Conservation (phyloP, 1,140 invertebrate species). For the Copidosoma floridanum region DNA sequence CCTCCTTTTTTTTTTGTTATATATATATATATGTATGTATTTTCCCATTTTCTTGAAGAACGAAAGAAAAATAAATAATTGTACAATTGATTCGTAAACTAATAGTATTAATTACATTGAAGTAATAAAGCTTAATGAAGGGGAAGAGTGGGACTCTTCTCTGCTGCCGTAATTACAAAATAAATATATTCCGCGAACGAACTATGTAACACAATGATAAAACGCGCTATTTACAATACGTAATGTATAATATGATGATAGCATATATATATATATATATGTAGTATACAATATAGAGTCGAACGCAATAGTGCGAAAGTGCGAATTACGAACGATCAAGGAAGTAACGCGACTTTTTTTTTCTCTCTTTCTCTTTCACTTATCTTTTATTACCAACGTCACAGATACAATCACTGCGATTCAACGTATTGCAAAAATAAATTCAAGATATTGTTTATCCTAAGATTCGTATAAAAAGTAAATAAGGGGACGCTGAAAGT, state of each 20-base stretch:
- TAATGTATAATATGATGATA: too few relatives aligned
- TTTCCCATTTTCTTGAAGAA: constrained; percentile 21
- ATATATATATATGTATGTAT: too few relatives aligned
- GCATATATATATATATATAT: too few relatives aligned
- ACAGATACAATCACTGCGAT: constrained; percentile 2
- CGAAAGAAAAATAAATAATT: constrained; percentile 34
- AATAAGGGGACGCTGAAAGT: constrained; percentile 20
- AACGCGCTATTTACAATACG: constrained; percentile 34
- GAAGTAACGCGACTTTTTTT: constrained; percentile 28
- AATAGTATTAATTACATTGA: constrained; percentile 29
- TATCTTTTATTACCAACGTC: constrained; percentile 23
- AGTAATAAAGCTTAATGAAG: constrained; percentile 24
- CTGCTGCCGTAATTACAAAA: constrained; percentile 36
- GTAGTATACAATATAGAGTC: constrained; percentile 26
- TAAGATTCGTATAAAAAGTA: constrained; percentile 20
- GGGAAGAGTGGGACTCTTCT: constrained; percentile 11
- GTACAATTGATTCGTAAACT: constrained; percentile 30
- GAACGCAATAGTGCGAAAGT: constrained; percentile 26
- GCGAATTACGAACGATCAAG: constrained; percentile 28
- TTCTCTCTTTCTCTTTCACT: too few relatives aligned
- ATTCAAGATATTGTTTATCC: background rate
- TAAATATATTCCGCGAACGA: constrained; percentile 44
- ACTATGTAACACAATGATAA: constrained; percentile 48
- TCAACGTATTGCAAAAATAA: constrained; percentile 15
- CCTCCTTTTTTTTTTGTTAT: too few relatives aligned